Conservation (phyloP, 2,113 vertebrate genomes). For the Clarias gariepinus region DNA sequence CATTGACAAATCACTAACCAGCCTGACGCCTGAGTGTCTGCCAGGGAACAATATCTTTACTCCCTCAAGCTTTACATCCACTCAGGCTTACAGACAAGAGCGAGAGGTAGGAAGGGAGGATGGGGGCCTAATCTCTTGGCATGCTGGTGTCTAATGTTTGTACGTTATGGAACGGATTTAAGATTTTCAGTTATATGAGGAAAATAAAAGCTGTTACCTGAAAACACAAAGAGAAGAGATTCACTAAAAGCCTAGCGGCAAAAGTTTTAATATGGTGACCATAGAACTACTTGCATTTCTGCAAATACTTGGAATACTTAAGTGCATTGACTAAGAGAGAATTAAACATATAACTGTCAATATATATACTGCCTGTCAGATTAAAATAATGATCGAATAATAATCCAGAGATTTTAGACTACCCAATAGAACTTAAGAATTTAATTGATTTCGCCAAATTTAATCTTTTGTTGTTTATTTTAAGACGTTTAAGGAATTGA, state of each 20-base stretch:
- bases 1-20: conserved; percentile 57
- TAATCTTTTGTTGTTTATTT: too few species aligned
- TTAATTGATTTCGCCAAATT: too few species aligned
- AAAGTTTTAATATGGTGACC: background rate
- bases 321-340: background rate
- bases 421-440: too few species aligned
- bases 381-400: background rate
- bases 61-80: conserved; percentile 52
- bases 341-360: background rate
- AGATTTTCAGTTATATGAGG: conserved; percentile 46
- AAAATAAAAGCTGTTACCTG: conserved; percentile 51
- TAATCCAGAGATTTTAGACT: background rate
- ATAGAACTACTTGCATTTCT: background rate
- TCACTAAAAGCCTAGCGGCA: background rate
- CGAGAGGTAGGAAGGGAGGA: conserved; percentile 33
- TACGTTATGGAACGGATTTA: conserved; percentile 61
- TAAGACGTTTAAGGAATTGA: too few species aligned
- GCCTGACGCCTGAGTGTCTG: conserved; percentile 64
- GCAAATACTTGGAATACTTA: background rate
- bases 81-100: conserved; percentile 62
- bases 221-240: background rate
- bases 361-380: background rate
- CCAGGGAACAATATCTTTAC: conserved; percentile 61
- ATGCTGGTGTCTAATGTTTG: conserved; percentile 54
- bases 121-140: conserved; percentile 59